phyloP scores from a whole-genome alignment of 2,113 vertebrate genomes.

The Cricetomys ansorgei region DNA sequence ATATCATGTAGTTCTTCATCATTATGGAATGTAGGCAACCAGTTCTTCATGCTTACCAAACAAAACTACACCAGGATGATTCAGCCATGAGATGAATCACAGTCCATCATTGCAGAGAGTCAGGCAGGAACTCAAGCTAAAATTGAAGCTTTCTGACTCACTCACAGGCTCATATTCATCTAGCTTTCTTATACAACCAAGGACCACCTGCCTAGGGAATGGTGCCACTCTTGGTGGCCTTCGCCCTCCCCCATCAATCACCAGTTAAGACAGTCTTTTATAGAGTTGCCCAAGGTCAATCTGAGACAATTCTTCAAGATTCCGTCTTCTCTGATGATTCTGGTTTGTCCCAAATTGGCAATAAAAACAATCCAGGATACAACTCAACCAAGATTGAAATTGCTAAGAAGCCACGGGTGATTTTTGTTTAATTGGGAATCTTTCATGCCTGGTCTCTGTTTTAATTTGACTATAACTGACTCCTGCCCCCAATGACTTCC shows the following conservation, averaged over 20 bases:
- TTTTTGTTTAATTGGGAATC: neutral
- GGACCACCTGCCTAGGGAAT: neutral
- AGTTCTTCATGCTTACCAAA: neutral
- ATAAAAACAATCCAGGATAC: neutral
- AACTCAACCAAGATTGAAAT: neutral
- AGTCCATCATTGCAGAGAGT: neutral
- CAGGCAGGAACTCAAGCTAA: too few relatives aligned
- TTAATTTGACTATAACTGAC: neutral
- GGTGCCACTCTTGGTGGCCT: neutral
- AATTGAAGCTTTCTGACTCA: neutral
- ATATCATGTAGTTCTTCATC: accelerated
- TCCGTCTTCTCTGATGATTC: neutral
- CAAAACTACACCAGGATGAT: neutral
- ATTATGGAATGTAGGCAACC: too few relatives aligned
- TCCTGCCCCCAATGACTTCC: too few relatives aligned
- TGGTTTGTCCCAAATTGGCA: neutral
- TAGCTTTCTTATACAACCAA: neutral
- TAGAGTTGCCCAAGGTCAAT: neutral
- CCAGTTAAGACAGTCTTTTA: neutral
- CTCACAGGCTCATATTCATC: neutral
- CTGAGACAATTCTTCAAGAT: too few relatives aligned
- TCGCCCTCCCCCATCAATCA: neutral
- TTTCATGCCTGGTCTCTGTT: neutral
- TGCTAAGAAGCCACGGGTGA: accelerated
- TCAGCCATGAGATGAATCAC: too few relatives aligned